Conservation (phyloP, 1,140 invertebrate species). For the Drosophila ohnishii region DNA sequence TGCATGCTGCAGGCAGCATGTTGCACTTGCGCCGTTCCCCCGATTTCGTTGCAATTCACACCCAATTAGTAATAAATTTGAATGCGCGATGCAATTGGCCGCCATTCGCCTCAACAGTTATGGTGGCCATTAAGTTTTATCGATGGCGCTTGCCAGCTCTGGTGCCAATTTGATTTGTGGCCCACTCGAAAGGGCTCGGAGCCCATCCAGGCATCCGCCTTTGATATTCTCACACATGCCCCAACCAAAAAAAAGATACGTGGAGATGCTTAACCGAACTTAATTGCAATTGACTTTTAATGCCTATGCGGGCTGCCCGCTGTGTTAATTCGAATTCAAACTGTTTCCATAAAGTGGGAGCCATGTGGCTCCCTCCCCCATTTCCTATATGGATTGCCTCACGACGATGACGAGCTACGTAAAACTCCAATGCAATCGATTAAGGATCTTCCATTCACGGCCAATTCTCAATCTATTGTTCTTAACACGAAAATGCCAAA, state of each 20-base stretch:
- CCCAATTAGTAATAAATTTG: slow-evolving; percentile 82
- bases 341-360: slow-evolving; percentile 66
- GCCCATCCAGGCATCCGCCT: slow-evolving; percentile 46
- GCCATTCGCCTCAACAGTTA: slow-evolving; percentile 72
- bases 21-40: slow-evolving; percentile 46
- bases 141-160: slow-evolving; percentile 61
- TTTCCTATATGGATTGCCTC: slow-evolving; percentile 21
- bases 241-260: slow-evolving; percentile 14
- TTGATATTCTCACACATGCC: slow-evolving; percentile 75
- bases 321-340: slow-evolving; percentile 80
- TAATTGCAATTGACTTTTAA: slow-evolving; percentile 81
- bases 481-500: too few species aligned
- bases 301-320: slow-evolving; percentile 63
- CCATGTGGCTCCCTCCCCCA: slow-evolving; percentile 46
- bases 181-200: slow-evolving; percentile 61
- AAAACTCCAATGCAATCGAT: not conserved
- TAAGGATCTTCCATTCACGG: not conserved
- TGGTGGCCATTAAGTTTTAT: slow-evolving; percentile 80
- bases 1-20: slow-evolving; percentile 72
- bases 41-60: slow-evolving; percentile 67
- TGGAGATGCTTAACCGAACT: slow-evolving; percentile 58
- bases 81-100: slow-evolving; percentile 59
- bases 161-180: slow-evolving; percentile 69
- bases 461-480: too few species aligned
- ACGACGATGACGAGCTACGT: slow-evolving; percentile 42